Base-by-base conservation (phyloP, 2,113 vertebrate species). In the Hiodon alosoides region DNA sequence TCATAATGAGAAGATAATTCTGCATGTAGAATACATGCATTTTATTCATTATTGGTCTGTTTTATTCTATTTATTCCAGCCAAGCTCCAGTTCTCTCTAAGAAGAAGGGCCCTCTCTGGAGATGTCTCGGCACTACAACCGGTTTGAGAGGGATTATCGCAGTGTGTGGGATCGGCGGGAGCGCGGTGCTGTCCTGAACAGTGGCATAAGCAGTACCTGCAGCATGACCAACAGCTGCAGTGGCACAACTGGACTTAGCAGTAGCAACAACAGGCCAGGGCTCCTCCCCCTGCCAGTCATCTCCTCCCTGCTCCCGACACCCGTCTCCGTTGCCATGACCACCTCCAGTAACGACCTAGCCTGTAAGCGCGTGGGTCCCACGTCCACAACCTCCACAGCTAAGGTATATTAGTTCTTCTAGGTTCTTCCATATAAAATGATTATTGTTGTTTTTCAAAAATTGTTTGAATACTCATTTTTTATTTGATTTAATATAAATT, bases 81-180 rank as follows among this genome's bases (percentile, higher is more conserved):
- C 74, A 58, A 70, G 75, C 82, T 81, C 81, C 6, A 82, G 77
- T 86, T 82, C 81, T 84, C 80, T 75, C 76, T 74, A 86, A 87
- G 86, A 71, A 83, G 76, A 85, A 80, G 78, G 5, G 62, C 78
- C 83, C 79, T 84, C 77, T 84, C 74, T 71, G 88, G 91, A 85
- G 85, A 95, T 95, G 94, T 95, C 94, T 78, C 89, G 93, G 85
- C 93, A 95, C 80, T 92, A 94, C 76, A 94, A 93, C 85, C 92
- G 92, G 13, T 95, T 94, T 52, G 94, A 95, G 83, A 84, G 94
- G 85, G 93, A 95, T 84, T 94, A 93, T 81, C 91, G 93, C 9
- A 87, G 86, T 0, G 87, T 86, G 51, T 94, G 94, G 93, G 93
- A 94, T 17, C 90, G 93, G 76, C 87, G 93, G 46, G 93, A 94